Evolutionary conservation across 2,888 invertebrate species (phyloP).

Genomic region (Blastobasis adustella): DNA sequence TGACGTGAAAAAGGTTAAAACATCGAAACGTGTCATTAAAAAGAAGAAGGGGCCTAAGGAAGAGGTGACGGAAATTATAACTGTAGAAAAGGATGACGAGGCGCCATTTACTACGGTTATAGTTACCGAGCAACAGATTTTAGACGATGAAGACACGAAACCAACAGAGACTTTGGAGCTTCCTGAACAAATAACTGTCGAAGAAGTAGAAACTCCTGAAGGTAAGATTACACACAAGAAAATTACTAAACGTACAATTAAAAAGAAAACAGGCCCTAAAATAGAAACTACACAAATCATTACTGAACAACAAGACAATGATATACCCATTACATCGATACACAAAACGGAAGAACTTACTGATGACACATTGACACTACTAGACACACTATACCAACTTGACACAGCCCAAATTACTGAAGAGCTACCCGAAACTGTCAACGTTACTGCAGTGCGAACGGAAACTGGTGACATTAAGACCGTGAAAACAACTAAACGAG

Average conservation of each 20-base stretch:
- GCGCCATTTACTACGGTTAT: constrained; percentile 16
- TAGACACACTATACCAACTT: background rate
- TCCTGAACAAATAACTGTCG: constrained; percentile 36
- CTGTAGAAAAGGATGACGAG: constrained; percentile 21
- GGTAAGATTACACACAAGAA: constrained; percentile 15
- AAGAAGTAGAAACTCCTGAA: constrained; percentile 10
- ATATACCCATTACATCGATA: constrained; percentile 16
- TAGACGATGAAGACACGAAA: constrained; percentile 5
- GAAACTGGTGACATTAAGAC: constrained; percentile 22
- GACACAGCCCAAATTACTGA: constrained; percentile 2
- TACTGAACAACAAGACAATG: constrained; percentile 31
- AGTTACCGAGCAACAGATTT: constrained; percentile 11
- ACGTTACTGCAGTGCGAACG: constrained; percentile 32
- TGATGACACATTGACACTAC: background rate
- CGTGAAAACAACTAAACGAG: constrained; percentile 9
- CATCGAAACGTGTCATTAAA: constrained; percentile 30
- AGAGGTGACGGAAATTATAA: constrained; percentile 19
- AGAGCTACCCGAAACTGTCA: constrained; percentile 42
- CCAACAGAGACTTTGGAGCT: constrained; percentile 23
- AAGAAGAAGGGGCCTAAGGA: constrained; percentile 31
- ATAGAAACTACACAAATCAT: constrained; percentile 36
- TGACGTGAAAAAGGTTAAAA: constrained; percentile 29
- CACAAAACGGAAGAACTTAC: constrained; percentile 4
- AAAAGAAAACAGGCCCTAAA: constrained; percentile 34
- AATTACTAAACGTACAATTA: constrained; percentile 27